These are phyloP conservation scores for Amphiprion clarkii DNA, from an alignment of 2,797 vertebrate genomes.

Conservation along the genomic window DNA sequence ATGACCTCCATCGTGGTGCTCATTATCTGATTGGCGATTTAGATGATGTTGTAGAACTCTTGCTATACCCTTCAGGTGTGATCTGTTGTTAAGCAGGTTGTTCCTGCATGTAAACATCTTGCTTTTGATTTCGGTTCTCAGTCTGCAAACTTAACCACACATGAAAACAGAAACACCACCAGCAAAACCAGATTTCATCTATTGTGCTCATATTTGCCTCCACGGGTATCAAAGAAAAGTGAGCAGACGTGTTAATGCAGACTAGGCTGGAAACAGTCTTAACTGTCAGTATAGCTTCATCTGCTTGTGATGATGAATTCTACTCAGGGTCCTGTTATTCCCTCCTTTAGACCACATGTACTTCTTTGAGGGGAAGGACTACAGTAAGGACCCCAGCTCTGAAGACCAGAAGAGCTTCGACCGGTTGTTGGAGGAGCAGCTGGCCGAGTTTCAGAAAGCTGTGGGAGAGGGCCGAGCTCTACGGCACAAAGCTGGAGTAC, in stretches of 20 bases:
- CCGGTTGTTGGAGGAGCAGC: slow-evolving; percentile 86
- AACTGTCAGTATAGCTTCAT: neutral
- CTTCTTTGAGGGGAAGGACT: slow-evolving; percentile 95
- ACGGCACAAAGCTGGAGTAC: slow-evolving; percentile 88
- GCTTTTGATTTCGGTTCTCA: slow-evolving; percentile 5
- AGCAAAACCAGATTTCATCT: neutral
- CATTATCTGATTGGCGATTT: no score
- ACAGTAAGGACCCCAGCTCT: slow-evolving; percentile 91
- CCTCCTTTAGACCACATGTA: slow-evolving; percentile 90
- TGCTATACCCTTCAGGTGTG: neutral
- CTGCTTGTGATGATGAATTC: neutral
- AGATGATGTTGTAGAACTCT: no score
- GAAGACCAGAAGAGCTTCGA: slow-evolving; percentile 89
- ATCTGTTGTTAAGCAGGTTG: neutral
- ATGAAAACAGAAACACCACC: neutral
- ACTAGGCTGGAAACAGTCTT: neutral
- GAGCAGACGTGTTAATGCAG: neutral
- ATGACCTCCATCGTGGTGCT: no score
- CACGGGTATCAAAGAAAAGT: neutral
- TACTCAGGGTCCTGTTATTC: neutral
- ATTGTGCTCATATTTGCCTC: neutral
- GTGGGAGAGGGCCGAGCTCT: slow-evolving; percentile 85
- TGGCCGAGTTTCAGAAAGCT: slow-evolving; percentile 71
- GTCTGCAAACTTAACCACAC: neutral
- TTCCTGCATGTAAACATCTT: neutral